Conservation (phyloP, 1,140 invertebrate species). For the Drosophila nebulosa region DNA sequence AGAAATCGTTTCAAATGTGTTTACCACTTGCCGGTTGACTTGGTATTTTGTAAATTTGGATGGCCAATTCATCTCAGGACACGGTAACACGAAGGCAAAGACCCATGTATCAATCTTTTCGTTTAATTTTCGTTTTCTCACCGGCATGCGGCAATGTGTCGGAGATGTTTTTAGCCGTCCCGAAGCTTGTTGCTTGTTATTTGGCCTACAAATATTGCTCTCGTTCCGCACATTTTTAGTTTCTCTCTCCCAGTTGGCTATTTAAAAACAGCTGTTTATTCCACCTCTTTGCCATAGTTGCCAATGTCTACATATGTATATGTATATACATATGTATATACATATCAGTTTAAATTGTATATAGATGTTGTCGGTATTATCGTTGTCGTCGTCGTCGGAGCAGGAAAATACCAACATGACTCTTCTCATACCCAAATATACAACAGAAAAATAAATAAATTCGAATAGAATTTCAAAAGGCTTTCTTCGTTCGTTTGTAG, state of each 20-base stretch:
- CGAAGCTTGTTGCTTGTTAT: constrained; percentile 66
- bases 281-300: not conserved
- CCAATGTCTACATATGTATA: not conserved
- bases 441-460: constrained; percentile 30
- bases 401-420: constrained; percentile 41
- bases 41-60: not conserved
- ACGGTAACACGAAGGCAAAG: constrained; percentile 41
- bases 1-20: no score
- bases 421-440: not conserved
- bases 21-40: no score
- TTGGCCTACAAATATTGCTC: constrained; percentile 18
- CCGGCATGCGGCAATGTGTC: constrained; percentile 25
- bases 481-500: constrained; percentile 16
- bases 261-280: constrained; percentile 51
- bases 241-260: constrained; percentile 26
- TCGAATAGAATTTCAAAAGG: constrained; percentile 38
- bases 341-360: not conserved
- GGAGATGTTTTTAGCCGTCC: constrained; percentile 20
- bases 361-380: not conserved
- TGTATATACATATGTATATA: no score
- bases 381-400: not conserved
- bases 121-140: constrained; percentile 33
- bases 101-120: constrained; percentile 15
- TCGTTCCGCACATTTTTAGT: constrained; percentile 3
- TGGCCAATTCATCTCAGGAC: not conserved